A percentile compares a stretch with the other conserved stretches of the same genome.
Evolutionary conservation across 1,140 invertebrate genomes (phyloP).

Genomic region (Wiebesia pumilae): DNA sequence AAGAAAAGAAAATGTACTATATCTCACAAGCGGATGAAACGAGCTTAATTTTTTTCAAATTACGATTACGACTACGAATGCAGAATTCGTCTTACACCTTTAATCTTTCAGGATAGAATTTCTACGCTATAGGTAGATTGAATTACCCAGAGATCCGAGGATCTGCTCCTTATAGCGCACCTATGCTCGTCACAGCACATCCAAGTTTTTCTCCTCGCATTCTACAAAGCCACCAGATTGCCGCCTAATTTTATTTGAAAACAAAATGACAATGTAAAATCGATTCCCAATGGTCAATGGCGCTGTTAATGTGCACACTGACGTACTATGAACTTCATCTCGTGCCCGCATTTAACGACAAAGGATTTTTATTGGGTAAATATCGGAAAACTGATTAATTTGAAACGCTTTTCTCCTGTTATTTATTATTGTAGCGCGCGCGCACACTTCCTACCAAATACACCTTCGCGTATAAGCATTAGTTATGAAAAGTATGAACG

Average conservation of each 20-base stretch:
- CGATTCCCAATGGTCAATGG: background rate
- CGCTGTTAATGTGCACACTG: background rate
- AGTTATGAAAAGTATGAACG: no score
- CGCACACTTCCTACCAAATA: no score
- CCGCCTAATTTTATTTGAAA: background rate
- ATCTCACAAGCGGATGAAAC: no score
- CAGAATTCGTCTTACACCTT: no score
- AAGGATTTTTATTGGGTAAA: background rate
- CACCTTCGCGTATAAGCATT: no score
- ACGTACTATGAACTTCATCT: background rate
- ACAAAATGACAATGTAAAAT: background rate
- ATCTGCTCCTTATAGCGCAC: background rate
- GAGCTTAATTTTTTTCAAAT: no score
- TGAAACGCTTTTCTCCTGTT: no score
- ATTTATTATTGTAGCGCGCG: no score
- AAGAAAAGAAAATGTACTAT: background rate
- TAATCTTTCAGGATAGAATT: no score
- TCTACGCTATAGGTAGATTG: background rate
- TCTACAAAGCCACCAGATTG: background rate
- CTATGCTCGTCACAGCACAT: background rate
- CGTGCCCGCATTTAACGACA: background rate
- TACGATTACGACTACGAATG: no score
- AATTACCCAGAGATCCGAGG: background rate
- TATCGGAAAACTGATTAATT: background rate
- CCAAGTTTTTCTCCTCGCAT: background rate